Base-by-base conservation (phyloP, 2,113 vertebrate species). In the Chamaea fasciata region DNA sequence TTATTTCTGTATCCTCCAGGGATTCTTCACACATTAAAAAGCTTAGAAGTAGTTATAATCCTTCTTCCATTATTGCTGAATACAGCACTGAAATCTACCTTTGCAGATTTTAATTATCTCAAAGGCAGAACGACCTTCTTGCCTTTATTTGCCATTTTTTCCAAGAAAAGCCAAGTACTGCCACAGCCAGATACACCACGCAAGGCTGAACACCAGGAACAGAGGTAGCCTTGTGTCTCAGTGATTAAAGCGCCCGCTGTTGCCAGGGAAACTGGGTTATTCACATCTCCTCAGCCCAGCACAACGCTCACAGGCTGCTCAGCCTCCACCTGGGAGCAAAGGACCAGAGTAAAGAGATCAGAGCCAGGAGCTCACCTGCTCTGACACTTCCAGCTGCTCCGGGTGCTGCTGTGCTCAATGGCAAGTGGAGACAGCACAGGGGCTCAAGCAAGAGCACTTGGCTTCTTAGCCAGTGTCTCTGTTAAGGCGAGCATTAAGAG, bases 261-360 rank as follows among this genome's bases (percentile, higher is more conserved):
- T 96, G 92, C 95, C 73, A 94, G 19, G 94, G 94, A 82, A 96
- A 96, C 94, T 33, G 37, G 55, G 52, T 68, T 91, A 92, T 76
- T 69, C 74, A 68, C 41, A 75, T 64, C 83, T 87, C 76, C 74
- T 52, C 55, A 83, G 75, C 33, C n/a, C 64, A 85, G 74, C 90
- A 82, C 39, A 76, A 20, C 1, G 31, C 57, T 71, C 88, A 33
- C 68, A 78, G 49, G 39, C 90, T 88, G 84, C 18, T 87, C 78
- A 55, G 71, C 65, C 74, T 87, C 82, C 46, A 87, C 93, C 95
- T 83, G 82, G 39, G 23, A 89, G 67, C 49, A 60, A 44, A 76
- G 21, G 37, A n/a, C 27, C 16, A 28, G 8, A 90, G 71, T 15
- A 55, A 57, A 50, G 46, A 26, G 31, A 65, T 13, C 3, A 70